Evolutionary conservation across 2,113 vertebrate genomes (phyloP), one percentile per base, ranked within the genome.

Genomic region (Erinaceus europaeus): DNA sequence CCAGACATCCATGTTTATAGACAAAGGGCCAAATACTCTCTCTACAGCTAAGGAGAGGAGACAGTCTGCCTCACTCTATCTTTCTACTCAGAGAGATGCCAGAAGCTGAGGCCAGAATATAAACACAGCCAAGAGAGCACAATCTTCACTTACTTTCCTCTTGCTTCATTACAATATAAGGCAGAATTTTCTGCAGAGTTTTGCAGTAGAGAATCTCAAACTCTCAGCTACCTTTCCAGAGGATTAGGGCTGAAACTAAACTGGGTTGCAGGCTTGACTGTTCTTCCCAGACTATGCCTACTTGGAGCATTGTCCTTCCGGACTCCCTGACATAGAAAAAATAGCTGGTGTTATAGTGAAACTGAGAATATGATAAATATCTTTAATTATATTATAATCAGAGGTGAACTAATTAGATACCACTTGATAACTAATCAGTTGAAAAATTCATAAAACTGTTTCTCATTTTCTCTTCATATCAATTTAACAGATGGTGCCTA

Each of bases 401-500:
- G 75, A 94, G 94, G 94, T 6, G n/a, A 89, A 34, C 73, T 53
- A 89, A 90, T 78, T 78, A 76, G 91, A 46, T 79, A 87, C 88
- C 32, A 40, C 78, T 78, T 87, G 90, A 80, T 94, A 94, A 93
- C 88, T 90, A 93, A 80, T 88, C 86, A 50, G 93, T 82, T 75
- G 57, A 27, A 88, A 68, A 77, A 90, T 88, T 94, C 78, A 82
- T 44, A 40, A 91, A 89, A 69, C 90, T 29, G 40, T 46, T 74
- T 32, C 69, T 91, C 0, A 0, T 90, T 94, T 91, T 90, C 86
- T 89, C 84, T 50, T 74, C 87, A 25, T 1, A 0, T 82, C 74
- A 50, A 3, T 42, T 48, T 91, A 91, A 75, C 96, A 97, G 96
- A 96, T 95, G 95, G 94, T 5, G 50, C 32, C 53, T 76, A 38